Percentiles rank a stretch among this genome's conserved stretches.
phyloP scores from a whole-genome alignment of 2,888 invertebrate genomes.

The Dexiosoma caninum region DNA sequence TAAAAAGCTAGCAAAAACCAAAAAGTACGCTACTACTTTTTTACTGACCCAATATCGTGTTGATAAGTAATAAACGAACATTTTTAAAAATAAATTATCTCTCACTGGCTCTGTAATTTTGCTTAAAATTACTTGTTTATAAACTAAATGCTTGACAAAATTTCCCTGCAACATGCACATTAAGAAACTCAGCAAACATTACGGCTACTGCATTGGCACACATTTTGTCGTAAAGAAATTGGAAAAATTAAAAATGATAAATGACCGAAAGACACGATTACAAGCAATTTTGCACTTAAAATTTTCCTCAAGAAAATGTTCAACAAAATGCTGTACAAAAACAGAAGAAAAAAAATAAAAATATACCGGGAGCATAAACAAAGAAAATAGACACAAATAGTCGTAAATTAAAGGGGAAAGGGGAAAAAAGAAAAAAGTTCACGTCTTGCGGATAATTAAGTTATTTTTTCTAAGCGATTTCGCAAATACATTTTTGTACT shows the following conservation, averaged over 20 bases:
- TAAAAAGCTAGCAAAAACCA: too few species aligned
- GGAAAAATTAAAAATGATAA: slow-evolving; percentile 46
- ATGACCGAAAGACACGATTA: slow-evolving; percentile 45
- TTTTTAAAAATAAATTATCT: neutral
- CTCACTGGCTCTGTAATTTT: neutral
- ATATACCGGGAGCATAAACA: neutral
- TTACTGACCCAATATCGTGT: neutral
- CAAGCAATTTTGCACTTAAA: neutral
- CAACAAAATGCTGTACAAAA: neutral
- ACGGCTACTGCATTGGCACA: neutral
- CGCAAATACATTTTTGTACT: too few species aligned
- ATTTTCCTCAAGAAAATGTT: neutral
- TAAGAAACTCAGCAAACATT: too few species aligned
- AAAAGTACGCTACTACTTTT: too few species aligned
- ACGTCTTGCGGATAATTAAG: slow-evolving; percentile 42
- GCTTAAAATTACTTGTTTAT: slow-evolving; percentile 7
- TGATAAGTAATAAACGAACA: neutral
- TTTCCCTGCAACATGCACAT: slow-evolving; percentile 34
- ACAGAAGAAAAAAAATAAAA: neutral
- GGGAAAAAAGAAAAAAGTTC: slow-evolving; percentile 30
- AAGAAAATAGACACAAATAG: slow-evolving; percentile 1
- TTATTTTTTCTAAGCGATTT: slow-evolving; percentile 29
- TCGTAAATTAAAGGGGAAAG: slow-evolving; percentile 27
- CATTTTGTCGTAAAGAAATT: neutral
- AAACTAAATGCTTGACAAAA: slow-evolving; percentile 35